phyloP scores from a whole-genome alignment of 2,888 invertebrate species.

The Malthinus seriepunctatus region DNA sequence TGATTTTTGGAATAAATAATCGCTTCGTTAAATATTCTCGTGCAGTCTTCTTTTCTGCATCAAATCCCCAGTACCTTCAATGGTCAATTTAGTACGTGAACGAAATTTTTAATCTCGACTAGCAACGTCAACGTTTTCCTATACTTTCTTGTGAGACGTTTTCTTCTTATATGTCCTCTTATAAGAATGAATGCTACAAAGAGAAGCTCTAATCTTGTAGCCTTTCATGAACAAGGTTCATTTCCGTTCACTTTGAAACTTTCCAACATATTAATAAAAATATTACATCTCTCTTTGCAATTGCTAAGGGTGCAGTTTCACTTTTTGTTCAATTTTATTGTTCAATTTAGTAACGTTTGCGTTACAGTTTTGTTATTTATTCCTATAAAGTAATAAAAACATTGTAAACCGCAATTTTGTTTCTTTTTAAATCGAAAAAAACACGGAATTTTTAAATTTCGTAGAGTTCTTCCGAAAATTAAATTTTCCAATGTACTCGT shows the following conservation, averaged over 20 bases:
- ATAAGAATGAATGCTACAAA: conserved; percentile 5
- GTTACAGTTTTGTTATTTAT: too few relatives aligned
- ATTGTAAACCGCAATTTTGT: too few relatives aligned
- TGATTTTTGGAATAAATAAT: conserved; percentile 1
- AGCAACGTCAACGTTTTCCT: conserved; percentile 21
- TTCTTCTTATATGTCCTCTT: neutral
- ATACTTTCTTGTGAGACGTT: neutral
- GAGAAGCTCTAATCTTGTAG: conserved; percentile 10
- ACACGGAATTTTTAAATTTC: too few relatives aligned
- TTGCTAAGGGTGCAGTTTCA: too few relatives aligned
- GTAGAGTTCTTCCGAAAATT: too few relatives aligned
- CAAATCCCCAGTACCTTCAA: conserved; percentile 26
- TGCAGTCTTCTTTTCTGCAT: conserved; percentile 28
- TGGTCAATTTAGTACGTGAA: conserved; percentile 31
- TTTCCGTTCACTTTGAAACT: conserved; percentile 9
- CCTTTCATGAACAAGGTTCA: conserved; percentile 4
- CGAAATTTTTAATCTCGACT: conserved; percentile 27
- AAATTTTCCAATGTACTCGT: too few relatives aligned
- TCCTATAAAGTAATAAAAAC: too few relatives aligned
- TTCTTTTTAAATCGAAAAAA: too few relatives aligned
- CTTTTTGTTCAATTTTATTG: too few relatives aligned
- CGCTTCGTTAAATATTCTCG: conserved; percentile 26
- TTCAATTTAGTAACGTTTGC: too few relatives aligned
- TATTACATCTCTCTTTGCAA: too few relatives aligned
- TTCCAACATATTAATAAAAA: neutral